Evolutionary conservation across 2,797 vertebrate genomes (phyloP).

Genomic region (Anomalospiza imberbis): DNA sequence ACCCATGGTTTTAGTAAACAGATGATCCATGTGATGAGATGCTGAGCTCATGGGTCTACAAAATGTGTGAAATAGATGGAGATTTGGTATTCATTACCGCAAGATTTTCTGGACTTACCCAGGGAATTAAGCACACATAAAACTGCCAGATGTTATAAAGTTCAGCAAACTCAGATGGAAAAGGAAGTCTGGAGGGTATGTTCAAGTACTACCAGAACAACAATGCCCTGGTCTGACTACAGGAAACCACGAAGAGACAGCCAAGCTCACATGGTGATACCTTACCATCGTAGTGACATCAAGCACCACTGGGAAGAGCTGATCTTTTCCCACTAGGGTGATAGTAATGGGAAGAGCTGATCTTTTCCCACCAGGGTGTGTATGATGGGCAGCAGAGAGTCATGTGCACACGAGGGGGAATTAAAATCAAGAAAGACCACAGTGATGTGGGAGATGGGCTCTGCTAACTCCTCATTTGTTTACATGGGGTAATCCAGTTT

Average conservation of each 20-base stretch:
- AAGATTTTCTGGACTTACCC: neutral
- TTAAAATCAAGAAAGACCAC: neutral
- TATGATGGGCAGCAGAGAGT: rapidly evolving
- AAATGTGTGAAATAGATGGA: neutral
- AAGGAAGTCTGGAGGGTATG: neutral
- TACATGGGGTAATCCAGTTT: neutral
- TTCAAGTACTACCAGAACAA: neutral
- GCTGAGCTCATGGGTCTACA: neutral
- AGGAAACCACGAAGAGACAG: rapidly evolving
- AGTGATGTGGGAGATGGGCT: rapidly evolving
- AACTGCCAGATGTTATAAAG: neutral
- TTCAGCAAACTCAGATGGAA: neutral
- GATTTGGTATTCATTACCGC: neutral
- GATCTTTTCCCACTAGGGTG: too few species aligned
- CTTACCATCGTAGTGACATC: neutral
- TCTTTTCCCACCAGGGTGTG: neutral
- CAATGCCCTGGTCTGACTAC: neutral
- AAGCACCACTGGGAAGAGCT: neutral
- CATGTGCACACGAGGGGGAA: rapidly evolving
- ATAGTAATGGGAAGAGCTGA: rapidly evolving
- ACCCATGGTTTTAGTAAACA: neutral
- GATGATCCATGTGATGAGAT: neutral
- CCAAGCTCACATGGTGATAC: neutral
- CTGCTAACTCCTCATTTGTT: rapidly evolving
- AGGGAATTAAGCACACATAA: neutral